These are phyloP conservation scores for Chelon auratus DNA, from an alignment of 2,797 vertebrate species.

Conservation along the genomic window DNA sequence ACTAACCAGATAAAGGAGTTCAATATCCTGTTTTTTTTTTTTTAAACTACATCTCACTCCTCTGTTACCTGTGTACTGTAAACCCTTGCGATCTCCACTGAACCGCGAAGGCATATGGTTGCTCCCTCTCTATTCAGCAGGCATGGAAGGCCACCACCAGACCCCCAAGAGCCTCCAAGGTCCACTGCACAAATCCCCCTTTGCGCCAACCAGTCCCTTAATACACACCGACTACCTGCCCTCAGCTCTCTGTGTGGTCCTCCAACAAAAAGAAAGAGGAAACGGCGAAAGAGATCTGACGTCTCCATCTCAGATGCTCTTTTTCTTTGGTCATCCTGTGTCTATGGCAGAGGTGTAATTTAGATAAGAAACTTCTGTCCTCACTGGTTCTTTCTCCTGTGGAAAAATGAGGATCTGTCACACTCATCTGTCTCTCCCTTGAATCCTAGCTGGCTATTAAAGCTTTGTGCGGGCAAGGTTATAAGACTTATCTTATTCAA, in stretches of 20 bases:
- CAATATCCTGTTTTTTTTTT: background rate
- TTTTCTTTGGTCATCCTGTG: constrained; percentile 19
- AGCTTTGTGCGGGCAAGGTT: background rate
- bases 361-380: constrained; percentile 30
- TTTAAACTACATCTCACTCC: background rate
- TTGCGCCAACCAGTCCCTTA: constrained; percentile 47
- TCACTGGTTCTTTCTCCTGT: constrained; percentile 10
- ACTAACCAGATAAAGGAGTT: background rate
- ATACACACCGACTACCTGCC: constrained; percentile 63
- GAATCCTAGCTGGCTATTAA: constrained; percentile 10
- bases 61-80: constrained; percentile 8
- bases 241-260: constrained; percentile 82
- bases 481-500: constrained; percentile 6
- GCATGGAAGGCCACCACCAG: constrained; percentile 47
- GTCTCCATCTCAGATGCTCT: constrained; percentile 43
- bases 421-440: constrained; percentile 16
- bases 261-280: constrained; percentile 55
- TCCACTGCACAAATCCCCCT: constrained; percentile 83
- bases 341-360: constrained; percentile 23
- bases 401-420: constrained; percentile 1
- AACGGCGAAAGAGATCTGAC: constrained; percentile 57
- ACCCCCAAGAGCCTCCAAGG: constrained; percentile 66
- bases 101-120: constrained; percentile 22
- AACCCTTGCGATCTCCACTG: constrained; percentile 21
- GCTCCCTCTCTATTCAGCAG: constrained; percentile 33